A percentile compares a stretch with the other conserved stretches of the same genome.
phyloP scores from a whole-genome alignment of 2,113 vertebrate genomes.

The Setophaga kirtlandii region DNA sequence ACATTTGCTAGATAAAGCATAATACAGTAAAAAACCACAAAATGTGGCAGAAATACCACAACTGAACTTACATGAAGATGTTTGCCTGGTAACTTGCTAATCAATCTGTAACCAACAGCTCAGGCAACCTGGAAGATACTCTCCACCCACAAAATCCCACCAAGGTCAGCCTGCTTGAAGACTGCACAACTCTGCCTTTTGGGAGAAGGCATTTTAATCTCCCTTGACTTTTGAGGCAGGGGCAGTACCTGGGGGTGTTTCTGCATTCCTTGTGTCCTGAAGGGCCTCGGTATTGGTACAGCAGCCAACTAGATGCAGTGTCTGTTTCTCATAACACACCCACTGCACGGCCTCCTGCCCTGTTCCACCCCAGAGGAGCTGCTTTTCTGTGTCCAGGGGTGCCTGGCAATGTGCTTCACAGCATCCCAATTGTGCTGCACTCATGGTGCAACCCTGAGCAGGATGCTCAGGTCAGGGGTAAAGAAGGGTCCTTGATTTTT shows the following conservation, averaged over 20 bases:
- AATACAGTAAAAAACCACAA: not conserved
- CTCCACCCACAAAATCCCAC: not conserved
- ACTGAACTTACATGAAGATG: not conserved
- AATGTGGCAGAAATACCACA: not conserved
- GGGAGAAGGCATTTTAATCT: not conserved
- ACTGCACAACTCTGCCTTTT: not conserved
- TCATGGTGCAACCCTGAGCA: not conserved
- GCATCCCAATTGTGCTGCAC: not conserved
- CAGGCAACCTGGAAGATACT: not conserved
- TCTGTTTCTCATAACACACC: fast-evolving
- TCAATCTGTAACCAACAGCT: not conserved
- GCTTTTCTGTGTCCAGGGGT: fast-evolving
- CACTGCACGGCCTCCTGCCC: not conserved
- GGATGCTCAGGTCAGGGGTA: fast-evolving
- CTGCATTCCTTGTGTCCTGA: not conserved
- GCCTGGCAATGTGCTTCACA: not conserved
- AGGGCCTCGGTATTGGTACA: not conserved
- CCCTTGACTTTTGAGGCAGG: not conserved
- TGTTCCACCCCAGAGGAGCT: not conserved
- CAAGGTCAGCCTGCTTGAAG: not conserved
- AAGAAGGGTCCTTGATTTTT: not conserved
- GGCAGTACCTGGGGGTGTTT: not conserved
- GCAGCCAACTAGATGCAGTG: fast-evolving
- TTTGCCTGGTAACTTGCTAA: not conserved
- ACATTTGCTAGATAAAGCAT: not conserved